Base-by-base conservation (phyloP, 2,888 invertebrate species). In the Microchrysa polita region DNA sequence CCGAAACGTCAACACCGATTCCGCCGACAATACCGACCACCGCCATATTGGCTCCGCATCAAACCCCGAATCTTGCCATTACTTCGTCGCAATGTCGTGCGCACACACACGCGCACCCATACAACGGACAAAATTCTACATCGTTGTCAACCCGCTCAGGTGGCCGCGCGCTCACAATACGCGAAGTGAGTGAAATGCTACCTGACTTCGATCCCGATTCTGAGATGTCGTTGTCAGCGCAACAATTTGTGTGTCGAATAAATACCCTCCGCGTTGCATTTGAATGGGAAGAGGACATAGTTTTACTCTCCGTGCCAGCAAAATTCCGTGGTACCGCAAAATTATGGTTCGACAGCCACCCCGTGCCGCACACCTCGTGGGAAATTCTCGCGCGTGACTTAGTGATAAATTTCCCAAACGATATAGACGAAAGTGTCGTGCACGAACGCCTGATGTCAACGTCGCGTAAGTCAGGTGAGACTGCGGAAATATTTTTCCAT, bases 321-420 rank as follows among this genome's bases (percentile, higher is more conserved):
- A 52, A 16, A 16, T 16, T 52, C 16, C 14, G 16, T 16, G 52
- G 52, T 4, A 12, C 52, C 4, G 52, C 4, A 9, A 52, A 52
- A 52, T 52, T 9, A 52, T 52, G 52, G 52, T 52, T 52, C 52
- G 52, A 52, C 10, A 52, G 52, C 52, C 52, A 52, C 27, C 27
- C 27, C 2, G 27, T 34, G 27, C 27, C 27, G 7, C 27, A 34
- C 7, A 34, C 7, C 4, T 52, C 16, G 10, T 52, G 52, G 52
- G 52, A 52, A 52, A 52, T 9, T 4, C 52, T 52, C 52, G 52
- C 52, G 14, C 52, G 10, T 12, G 52, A 52, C 2, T 52, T 52
- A 12, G 52, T 5, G 16, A 4, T 4, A 2, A 52, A 52, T 9
- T 52, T 5, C 52, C 52, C 52, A 9, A 52, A 52, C 52, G 52